Evolutionary conservation across 2,113 vertebrate genomes (phyloP).

Genomic region (Procavia capensis): DNA sequence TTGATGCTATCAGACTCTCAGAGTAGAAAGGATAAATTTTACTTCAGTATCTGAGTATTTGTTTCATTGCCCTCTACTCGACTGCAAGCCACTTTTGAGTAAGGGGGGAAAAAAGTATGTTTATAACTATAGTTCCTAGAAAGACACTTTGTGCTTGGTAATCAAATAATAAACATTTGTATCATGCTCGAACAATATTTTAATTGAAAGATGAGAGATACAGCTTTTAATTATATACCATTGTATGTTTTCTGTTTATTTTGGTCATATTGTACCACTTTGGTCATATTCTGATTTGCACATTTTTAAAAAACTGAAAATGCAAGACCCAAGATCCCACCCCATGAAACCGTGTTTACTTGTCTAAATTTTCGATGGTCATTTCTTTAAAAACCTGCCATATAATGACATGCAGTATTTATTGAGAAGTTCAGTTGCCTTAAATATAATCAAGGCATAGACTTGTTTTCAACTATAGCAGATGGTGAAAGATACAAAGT

Average conservation of each 20-base stretch:
- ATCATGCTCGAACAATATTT: background rate
- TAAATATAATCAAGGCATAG: background rate
- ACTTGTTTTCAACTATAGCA: background rate
- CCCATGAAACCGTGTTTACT: background rate
- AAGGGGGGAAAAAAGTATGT: background rate
- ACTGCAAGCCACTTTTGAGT: background rate
- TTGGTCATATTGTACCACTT: background rate
- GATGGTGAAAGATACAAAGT: background rate
- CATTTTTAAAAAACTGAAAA: slow-evolving; percentile 9
- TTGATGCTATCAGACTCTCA: background rate
- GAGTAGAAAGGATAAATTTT: background rate
- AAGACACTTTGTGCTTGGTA: background rate
- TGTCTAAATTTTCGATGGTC: background rate
- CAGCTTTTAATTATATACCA: background rate
- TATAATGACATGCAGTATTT: background rate
- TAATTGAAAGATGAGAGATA: background rate
- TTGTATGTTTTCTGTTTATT: background rate
- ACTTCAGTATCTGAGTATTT: background rate
- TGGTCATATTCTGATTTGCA: background rate
- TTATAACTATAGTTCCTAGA: slow-evolving; percentile 19
- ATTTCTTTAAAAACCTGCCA: background rate
- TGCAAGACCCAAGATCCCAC: background rate
- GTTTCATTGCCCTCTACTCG: background rate
- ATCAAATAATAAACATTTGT: slow-evolving; percentile 14
- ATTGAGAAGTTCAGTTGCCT: slow-evolving; percentile 9